These are phyloP conservation scores for Zaprionus gabonicus DNA, from an alignment of 1,140 invertebrate genomes.

Conservation along the genomic window DNA sequence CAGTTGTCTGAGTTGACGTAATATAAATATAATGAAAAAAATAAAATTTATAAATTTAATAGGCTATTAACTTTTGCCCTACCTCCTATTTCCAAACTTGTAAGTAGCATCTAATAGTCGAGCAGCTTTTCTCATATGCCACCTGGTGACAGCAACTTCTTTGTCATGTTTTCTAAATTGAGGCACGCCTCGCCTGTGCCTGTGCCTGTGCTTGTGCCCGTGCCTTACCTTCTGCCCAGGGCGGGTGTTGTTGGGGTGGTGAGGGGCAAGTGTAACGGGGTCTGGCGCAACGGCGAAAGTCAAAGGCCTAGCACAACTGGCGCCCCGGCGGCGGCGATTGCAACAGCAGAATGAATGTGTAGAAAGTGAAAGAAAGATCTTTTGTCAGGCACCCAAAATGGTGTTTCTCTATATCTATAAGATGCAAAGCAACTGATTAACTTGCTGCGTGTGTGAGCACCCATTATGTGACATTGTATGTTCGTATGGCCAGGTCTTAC, in stretches of 20 bases:
- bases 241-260: not conserved
- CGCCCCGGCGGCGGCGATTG: slow-evolving; percentile 17
- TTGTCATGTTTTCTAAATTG: slow-evolving; percentile 37
- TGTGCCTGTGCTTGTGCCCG: not conserved
- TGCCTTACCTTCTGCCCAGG: slow-evolving; percentile 22
- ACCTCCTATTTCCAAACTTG: not conserved
- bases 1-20: too few relatives aligned
- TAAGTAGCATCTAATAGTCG: not conserved
- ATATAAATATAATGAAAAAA: not conserved
- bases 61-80: too few relatives aligned
- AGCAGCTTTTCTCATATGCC: not conserved
- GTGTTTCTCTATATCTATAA: not conserved
- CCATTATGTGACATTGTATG: too few relatives aligned
- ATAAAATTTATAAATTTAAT: not conserved
- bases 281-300: slow-evolving; percentile 43
- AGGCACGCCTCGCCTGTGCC: slow-evolving; percentile 17
- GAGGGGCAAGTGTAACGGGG: not conserved
- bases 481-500: too few relatives aligned
- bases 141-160: slow-evolving; percentile 41
- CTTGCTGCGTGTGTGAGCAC: not conserved
- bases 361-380: slow-evolving; percentile 58
- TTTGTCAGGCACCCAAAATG: not conserved
- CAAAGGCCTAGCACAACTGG: slow-evolving; percentile 24
- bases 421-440: slow-evolving; percentile 19
- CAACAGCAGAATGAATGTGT: slow-evolving; percentile 46